Percentiles rank a stretch among this genome's conserved stretches.
phyloP scores from a whole-genome alignment of 1,140 invertebrate species.

The Lamellibrachia luymesi region DNA sequence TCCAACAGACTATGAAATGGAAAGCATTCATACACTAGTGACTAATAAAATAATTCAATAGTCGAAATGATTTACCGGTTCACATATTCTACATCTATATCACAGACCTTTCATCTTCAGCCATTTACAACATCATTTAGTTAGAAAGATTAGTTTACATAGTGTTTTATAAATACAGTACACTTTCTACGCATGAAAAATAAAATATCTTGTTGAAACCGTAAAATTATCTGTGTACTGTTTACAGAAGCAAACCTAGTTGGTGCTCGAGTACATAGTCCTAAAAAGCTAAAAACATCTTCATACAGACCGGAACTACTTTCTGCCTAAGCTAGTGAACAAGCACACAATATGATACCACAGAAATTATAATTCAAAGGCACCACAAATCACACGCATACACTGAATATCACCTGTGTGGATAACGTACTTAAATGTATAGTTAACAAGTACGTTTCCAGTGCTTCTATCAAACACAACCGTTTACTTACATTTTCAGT shows the following conservation, averaged over 20 bases:
- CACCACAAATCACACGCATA: not conserved
- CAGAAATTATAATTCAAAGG: not conserved
- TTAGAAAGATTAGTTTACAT: not conserved
- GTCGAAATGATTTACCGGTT: not conserved
- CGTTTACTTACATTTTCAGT: not conserved
- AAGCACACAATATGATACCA: not conserved
- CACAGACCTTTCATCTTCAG: not conserved
- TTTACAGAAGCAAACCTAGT: not conserved
- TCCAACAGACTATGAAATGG: not conserved
- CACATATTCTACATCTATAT: not conserved
- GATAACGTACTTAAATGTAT: not conserved
- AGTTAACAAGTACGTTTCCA: not conserved
- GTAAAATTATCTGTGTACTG: not conserved
- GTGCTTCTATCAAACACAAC: not conserved
- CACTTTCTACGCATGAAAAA: not conserved
- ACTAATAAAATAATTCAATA: not conserved
- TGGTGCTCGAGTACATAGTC: not conserved
- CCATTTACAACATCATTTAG: not conserved
- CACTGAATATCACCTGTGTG: not conserved
- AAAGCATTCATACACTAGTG: not conserved
- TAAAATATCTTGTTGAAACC: not conserved
- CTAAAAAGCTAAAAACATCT: not conserved
- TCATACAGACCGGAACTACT: not conserved
- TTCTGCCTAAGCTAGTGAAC: constrained; percentile 3
- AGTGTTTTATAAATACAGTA: not conserved